These are phyloP conservation scores for Eulemur rufifrons DNA, from an alignment of 2,113 vertebrate species.

Conservation along the genomic window DNA sequence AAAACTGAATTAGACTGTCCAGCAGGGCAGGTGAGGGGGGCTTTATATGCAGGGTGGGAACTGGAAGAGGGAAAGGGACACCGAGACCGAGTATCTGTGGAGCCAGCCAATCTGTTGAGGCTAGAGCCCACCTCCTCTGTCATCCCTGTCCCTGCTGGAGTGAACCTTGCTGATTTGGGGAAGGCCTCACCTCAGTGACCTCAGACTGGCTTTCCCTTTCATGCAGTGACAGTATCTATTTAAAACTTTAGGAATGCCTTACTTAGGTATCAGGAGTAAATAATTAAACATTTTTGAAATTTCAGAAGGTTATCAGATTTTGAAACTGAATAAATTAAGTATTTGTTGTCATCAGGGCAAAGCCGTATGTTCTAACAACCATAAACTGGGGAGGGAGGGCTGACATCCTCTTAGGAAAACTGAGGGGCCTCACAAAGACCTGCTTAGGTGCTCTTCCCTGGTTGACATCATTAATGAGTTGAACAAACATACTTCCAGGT, in stretches of 20 bases:
- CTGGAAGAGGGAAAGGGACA: not conserved
- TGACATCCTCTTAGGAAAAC: not conserved
- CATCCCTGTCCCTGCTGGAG: not conserved
- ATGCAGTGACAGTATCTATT: not conserved
- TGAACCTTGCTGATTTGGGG: not conserved
- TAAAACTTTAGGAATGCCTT: not conserved
- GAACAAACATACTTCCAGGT: not conserved
- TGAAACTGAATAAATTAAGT: not conserved
- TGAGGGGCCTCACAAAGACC: not conserved
- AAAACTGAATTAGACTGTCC: not conserved
- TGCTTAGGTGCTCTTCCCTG: not conserved
- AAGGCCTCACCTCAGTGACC: not conserved
- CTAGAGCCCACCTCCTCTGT: not conserved
- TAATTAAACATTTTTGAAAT: not conserved
- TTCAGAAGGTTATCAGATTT: not conserved
- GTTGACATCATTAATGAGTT: not conserved
- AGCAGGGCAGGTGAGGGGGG: not conserved
- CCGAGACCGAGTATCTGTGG: not conserved
- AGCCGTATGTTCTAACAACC: not conserved
- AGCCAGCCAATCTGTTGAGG: not conserved
- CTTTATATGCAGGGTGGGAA: too few species aligned
- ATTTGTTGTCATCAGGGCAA: not conserved
- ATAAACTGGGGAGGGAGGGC: not conserved
- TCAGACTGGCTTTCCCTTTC: not conserved
- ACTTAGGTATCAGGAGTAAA: not conserved